A percentile compares a stretch with the other conserved stretches of the same genome.
Evolutionary conservation across 2,797 vertebrate genomes (phyloP).

Genomic region (Australoheros facetus): DNA sequence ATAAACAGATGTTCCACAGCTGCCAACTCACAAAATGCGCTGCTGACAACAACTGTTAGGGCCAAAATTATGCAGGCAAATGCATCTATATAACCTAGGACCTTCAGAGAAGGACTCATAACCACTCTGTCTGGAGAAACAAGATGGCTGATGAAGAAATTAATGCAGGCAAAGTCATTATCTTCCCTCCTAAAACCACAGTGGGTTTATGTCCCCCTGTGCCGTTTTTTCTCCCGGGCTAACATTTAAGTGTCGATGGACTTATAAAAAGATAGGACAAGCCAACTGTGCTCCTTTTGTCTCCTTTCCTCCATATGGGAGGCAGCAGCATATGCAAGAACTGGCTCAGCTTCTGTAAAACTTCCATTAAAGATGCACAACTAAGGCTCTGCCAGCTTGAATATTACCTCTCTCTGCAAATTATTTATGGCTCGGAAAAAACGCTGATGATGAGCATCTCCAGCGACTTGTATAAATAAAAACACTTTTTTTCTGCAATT

Average conservation of each 20-base stretch:
- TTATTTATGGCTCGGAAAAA: conserved; percentile 87
- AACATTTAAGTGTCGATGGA: conserved; percentile 83
- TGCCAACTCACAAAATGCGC: conserved; percentile 74
- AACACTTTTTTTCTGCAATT: conserved; percentile 74
- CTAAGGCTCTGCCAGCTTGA: conserved; percentile 88
- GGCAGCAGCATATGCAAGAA: conserved; percentile 83
- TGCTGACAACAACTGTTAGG: conserved; percentile 79
- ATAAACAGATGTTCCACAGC: conserved; percentile 85
- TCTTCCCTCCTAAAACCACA: conserved; percentile 82
- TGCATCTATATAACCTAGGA: conserved; percentile 73
- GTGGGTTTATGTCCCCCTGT: conserved; percentile 84
- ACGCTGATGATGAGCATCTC: conserved; percentile 81
- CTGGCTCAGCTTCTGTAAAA: conserved; percentile 87
- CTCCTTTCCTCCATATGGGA: conserved; percentile 82
- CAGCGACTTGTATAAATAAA: conserved; percentile 78
- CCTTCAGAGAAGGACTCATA: conserved; percentile 79
- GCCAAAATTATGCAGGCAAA: conserved; percentile 72
- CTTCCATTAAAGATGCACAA: conserved; percentile 89
- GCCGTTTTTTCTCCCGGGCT: conserved; percentile 81
- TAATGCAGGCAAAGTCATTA: conserved; percentile 84
- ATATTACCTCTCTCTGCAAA: conserved; percentile 87
- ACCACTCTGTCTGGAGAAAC: conserved; percentile 84
- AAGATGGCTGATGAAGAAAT: conserved; percentile 86
- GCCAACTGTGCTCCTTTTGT: conserved; percentile 84
- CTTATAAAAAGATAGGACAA: conserved; percentile 82